phyloP scores from a whole-genome alignment of 1,140 invertebrate species.

The Proctacanthus coquilletti region DNA sequence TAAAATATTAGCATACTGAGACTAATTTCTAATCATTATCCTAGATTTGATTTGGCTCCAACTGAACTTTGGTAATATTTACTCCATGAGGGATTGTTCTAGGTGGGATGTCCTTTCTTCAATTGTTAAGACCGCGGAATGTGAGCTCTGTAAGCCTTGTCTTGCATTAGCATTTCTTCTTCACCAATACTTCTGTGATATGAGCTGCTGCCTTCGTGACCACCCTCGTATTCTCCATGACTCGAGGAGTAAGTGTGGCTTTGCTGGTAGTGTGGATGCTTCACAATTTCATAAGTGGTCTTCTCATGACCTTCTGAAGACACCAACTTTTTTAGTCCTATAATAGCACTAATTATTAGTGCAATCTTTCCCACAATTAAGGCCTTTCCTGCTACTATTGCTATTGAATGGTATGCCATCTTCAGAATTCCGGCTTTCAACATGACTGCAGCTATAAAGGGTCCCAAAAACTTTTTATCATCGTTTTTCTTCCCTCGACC shows the following conservation, averaged over 20 bases:
- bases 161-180: slow-evolving; percentile 38
- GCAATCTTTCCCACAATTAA: slow-evolving; percentile 44
- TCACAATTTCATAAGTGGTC: slow-evolving; percentile 70
- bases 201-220: slow-evolving; percentile 37
- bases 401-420: slow-evolving; percentile 55
- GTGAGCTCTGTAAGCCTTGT: slow-evolving; percentile 39
- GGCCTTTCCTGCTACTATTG: slow-evolving; percentile 53
- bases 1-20: too few relatives aligned
- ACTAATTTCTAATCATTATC: too few relatives aligned
- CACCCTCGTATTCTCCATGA: slow-evolving; percentile 48
- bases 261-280: slow-evolving; percentile 63
- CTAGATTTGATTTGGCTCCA: too few relatives aligned
- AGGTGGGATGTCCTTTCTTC: too few relatives aligned
- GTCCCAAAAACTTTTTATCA: slow-evolving; percentile 38
- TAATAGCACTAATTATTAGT: slow-evolving; percentile 52
- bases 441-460: slow-evolving; percentile 44
- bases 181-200: slow-evolving; percentile 41
- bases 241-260: slow-evolving; percentile 57
- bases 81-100: background rate
- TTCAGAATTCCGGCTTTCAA: slow-evolving; percentile 54
- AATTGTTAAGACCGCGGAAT: slow-evolving; percentile 12
- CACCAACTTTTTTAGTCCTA: slow-evolving; percentile 60
- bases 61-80: too few relatives aligned
- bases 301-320: slow-evolving; percentile 47
- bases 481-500: slow-evolving; percentile 39